A percentile compares a stretch with the other conserved stretches of the same genome.
Evolutionary conservation across 2,113 vertebrate genomes (phyloP).

Genomic region (Chaetops frenatus): DNA sequence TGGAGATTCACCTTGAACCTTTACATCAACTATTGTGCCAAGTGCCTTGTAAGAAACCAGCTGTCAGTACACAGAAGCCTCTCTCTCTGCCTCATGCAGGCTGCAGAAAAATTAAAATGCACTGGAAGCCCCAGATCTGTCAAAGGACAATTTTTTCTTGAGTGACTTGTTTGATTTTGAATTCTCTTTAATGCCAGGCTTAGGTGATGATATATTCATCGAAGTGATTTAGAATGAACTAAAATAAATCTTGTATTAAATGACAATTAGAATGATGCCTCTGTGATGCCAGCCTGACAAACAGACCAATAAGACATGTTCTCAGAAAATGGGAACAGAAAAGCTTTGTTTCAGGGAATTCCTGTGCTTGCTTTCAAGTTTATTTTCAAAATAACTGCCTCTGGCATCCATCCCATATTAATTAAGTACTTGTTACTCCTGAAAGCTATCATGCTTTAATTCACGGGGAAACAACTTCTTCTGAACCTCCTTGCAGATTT

Average conservation of each 20-base stretch:
- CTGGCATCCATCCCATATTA: slow-evolving; percentile 10
- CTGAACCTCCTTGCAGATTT: background rate
- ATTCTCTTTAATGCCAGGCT: slow-evolving; percentile 42
- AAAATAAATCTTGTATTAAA: background rate
- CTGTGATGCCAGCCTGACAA: background rate
- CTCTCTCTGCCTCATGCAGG: background rate
- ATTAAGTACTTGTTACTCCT: slow-evolving; percentile 19
- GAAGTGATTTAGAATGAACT: background rate
- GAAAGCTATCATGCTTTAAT: background rate
- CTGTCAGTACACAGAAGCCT: background rate
- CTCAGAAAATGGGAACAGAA: background rate
- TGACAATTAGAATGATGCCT: background rate
- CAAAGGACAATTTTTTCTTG: background rate
- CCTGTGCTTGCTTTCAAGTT: background rate
- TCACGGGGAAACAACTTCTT: background rate
- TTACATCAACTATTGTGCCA: background rate
- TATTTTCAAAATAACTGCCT: slow-evolving; percentile 37
- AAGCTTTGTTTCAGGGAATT: background rate
- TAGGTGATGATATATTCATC: background rate
- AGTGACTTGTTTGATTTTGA: slow-evolving; percentile 27
- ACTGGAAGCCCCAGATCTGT: background rate
- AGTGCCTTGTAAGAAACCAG: background rate
- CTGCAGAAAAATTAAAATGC: slow-evolving; percentile 3
- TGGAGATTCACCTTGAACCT: background rate
- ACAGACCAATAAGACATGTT: background rate